Percentiles rank a stretch among this genome's conserved stretches.
phyloP scores from a whole-genome alignment of 2,888 invertebrate species.

The Ochropacha duplaris region DNA sequence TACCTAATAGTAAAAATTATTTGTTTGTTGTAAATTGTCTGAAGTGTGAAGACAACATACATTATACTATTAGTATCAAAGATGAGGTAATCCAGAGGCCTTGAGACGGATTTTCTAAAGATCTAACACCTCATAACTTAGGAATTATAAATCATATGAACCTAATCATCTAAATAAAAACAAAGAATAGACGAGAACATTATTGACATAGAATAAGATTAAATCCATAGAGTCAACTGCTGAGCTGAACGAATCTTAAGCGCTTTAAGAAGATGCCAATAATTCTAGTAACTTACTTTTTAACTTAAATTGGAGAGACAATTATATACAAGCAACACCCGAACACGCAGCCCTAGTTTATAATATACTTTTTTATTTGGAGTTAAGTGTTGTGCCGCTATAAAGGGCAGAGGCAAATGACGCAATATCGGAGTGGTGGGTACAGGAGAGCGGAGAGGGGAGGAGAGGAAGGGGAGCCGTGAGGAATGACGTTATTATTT shows the following conservation, averaged over 20 bases:
- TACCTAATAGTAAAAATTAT: slow-evolving; percentile 32
- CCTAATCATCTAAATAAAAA: too few relatives aligned
- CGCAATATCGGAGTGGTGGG: slow-evolving; percentile 54
- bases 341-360: slow-evolving; percentile 55
- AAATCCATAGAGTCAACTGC: too few relatives aligned
- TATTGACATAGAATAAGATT: too few relatives aligned
- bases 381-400: slow-evolving; percentile 70
- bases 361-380: slow-evolving; percentile 75
- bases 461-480: slow-evolving; percentile 36
- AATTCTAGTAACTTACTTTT: too few relatives aligned
- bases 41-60: background rate
- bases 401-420: slow-evolving; percentile 73
- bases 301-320: too few relatives aligned
- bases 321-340: slow-evolving; percentile 29
- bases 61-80: background rate
- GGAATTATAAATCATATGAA: too few relatives aligned
- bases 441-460: slow-evolving; percentile 33
- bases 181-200: too few relatives aligned
- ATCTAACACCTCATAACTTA: too few relatives aligned
- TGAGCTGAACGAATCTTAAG: too few relatives aligned
- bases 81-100: background rate
- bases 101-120: too few relatives aligned
- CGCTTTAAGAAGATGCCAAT: too few relatives aligned
- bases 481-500: slow-evolving; percentile 81
- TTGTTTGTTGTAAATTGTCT: slow-evolving; percentile 17